Percentiles rank a stretch among this genome's conserved stretches.
phyloP scores from a whole-genome alignment of 2,113 vertebrate genomes.

The Muntiacus muntjak region DNA sequence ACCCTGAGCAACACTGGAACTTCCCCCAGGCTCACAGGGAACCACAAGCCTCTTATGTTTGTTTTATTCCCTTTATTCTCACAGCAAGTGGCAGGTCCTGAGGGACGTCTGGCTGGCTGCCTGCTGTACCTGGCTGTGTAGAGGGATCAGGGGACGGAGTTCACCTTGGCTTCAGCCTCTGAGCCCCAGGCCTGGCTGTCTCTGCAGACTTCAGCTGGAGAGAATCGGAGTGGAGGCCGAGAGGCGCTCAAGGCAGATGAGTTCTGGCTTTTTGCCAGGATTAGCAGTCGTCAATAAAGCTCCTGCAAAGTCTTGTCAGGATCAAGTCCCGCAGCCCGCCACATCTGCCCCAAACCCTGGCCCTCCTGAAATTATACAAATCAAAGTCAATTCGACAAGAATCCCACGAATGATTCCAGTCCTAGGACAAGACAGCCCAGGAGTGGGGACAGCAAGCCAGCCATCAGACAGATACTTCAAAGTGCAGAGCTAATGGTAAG shows the following conservation, averaged over 20 bases:
- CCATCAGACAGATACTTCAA: not conserved
- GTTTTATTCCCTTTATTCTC: not conserved
- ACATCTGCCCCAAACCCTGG: not conserved
- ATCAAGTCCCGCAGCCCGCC: not conserved
- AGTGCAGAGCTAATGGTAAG: not conserved
- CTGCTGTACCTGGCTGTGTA: not conserved
- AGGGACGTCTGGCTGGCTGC: not conserved
- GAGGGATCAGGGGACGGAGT: not conserved
- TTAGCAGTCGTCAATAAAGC: not conserved
- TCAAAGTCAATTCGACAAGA: not conserved
- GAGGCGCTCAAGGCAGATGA: not conserved
- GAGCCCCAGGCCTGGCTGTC: not conserved
- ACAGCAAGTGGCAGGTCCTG: not conserved
- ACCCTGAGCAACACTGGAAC: not conserved
- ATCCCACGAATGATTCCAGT: not conserved
- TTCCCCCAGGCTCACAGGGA: not conserved
- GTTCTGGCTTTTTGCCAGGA: not conserved
- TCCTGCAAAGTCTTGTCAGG: not conserved
- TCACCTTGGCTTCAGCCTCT: not conserved
- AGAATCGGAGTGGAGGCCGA: not conserved
- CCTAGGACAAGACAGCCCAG: not conserved
- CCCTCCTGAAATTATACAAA: not conserved
- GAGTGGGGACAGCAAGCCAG: fast-evolving
- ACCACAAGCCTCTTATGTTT: not conserved
- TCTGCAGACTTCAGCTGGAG: not conserved